Conservation (phyloP, 2,888 invertebrate genomes). For the Philhelius pedissequus region DNA sequence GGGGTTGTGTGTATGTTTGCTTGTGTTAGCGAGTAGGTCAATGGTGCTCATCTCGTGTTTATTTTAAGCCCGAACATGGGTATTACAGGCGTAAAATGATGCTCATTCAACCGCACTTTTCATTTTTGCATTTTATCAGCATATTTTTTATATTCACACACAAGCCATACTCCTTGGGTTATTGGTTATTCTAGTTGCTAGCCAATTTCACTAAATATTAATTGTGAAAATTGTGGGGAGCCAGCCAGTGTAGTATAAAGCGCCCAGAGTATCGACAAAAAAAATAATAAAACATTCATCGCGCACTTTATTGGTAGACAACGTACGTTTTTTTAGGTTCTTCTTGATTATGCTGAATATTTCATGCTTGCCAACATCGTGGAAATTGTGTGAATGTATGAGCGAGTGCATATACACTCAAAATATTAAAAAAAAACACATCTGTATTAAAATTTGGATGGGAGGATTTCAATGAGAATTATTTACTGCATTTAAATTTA, state of each 20-base stretch:
- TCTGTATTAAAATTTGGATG: too few relatives aligned
- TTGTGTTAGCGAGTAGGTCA: slow-evolving; percentile 34
- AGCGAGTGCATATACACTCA: too few relatives aligned
- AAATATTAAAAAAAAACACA: too few relatives aligned
- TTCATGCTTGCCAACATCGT: too few relatives aligned
- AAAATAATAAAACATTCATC: not conserved
- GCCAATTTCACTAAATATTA: slow-evolving; percentile 38
- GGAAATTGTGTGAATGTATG: too few relatives aligned
- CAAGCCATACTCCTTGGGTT: not conserved
- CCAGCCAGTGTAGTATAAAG: not conserved
- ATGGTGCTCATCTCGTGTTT: slow-evolving; percentile 47
- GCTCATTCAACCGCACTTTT: slow-evolving; percentile 45
- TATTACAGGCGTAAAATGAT: slow-evolving; percentile 21
- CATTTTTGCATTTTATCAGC: slow-evolving; percentile 24
- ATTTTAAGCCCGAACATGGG: slow-evolving; percentile 32
- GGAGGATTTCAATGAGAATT: too few relatives aligned
- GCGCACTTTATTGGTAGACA: not conserved
- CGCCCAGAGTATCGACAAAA: not conserved
- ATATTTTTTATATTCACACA: slow-evolving; percentile 13
- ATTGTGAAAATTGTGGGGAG: slow-evolving; percentile 23
- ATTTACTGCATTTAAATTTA: too few relatives aligned
- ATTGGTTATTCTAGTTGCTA: not conserved
- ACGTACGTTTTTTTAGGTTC: too few relatives aligned
- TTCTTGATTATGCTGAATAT: too few relatives aligned
- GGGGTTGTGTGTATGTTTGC: too few relatives aligned